phyloP scores from a whole-genome alignment of 2,888 invertebrate species.

The Drosophila subquinaria region DNA sequence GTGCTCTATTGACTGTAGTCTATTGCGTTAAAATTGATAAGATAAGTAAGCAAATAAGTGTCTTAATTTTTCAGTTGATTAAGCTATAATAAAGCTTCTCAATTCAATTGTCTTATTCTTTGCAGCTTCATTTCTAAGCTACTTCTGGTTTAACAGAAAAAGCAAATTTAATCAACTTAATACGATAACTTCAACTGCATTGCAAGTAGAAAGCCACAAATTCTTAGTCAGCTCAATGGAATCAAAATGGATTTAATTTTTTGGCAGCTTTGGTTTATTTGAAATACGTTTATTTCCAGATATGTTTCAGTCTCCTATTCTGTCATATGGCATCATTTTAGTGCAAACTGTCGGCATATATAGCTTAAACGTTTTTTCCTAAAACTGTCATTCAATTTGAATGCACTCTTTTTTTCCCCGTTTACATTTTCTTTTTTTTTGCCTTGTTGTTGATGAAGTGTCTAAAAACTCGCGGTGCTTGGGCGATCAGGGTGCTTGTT shows the following conservation, averaged over 20 bases:
- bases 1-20: conserved; percentile 24
- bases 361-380: conserved; percentile 28
- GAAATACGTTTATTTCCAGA: conserved; percentile 12
- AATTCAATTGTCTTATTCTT: conserved; percentile 1
- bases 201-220: conserved; percentile 1
- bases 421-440: conserved; percentile 16
- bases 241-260: conserved; percentile 16
- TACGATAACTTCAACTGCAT: neutral
- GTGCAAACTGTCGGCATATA: conserved; percentile 21
- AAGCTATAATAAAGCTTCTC: conserved; percentile 15
- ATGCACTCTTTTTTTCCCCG: conserved; percentile 15
- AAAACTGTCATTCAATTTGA: conserved; percentile 46
- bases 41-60: conserved; percentile 17
- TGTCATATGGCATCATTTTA: conserved; percentile 24
- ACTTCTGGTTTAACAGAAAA: neutral
- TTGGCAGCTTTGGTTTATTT: conserved; percentile 12
- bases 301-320: conserved; percentile 7
- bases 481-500: conserved; percentile 49
- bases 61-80: conserved; percentile 33
- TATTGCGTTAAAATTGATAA: neutral
- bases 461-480: conserved; percentile 56
- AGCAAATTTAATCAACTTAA: conserved; percentile 5
- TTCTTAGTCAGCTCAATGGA: neutral
- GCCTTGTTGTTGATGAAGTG: conserved; percentile 69
- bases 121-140: neutral